Conservation (phyloP, 2,797 vertebrate species). For the Limnodromus scolopaceus region DNA sequence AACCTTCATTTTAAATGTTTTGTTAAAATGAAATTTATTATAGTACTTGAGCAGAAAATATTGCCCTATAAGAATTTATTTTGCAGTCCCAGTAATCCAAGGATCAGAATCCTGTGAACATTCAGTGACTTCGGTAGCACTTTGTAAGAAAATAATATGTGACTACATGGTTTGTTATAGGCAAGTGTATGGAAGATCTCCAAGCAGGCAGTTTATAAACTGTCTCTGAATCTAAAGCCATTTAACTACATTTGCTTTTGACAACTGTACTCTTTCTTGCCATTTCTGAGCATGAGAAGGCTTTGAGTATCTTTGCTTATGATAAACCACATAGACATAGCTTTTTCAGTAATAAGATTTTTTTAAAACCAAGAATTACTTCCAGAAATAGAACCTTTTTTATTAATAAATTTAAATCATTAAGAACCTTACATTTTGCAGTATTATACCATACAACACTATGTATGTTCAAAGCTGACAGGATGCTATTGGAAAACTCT, state of each 20-base stretch:
- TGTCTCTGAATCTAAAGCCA: background rate
- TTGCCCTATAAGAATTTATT: background rate
- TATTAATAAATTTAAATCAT: background rate
- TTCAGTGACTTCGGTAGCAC: background rate
- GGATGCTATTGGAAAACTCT: background rate
- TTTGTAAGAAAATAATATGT: background rate
- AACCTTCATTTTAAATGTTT: background rate
- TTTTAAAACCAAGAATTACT: background rate
- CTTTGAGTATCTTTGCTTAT: background rate
- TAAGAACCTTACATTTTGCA: background rate
- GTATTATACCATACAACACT: accelerated
- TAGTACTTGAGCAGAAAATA: background rate
- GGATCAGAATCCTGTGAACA: background rate
- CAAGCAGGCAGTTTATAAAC: background rate
- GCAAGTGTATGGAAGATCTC: background rate
- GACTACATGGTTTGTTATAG: background rate
- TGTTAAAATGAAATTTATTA: background rate
- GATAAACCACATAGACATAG: background rate
- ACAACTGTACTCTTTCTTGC: background rate
- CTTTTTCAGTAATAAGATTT: background rate
- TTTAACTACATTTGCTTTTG: background rate
- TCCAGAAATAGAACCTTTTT: background rate
- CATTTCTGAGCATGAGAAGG: background rate
- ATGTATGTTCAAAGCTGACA: background rate
- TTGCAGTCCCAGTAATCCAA: background rate